phyloP scores from a whole-genome alignment of 2,888 invertebrate species.

The Galerucella pusilla region DNA sequence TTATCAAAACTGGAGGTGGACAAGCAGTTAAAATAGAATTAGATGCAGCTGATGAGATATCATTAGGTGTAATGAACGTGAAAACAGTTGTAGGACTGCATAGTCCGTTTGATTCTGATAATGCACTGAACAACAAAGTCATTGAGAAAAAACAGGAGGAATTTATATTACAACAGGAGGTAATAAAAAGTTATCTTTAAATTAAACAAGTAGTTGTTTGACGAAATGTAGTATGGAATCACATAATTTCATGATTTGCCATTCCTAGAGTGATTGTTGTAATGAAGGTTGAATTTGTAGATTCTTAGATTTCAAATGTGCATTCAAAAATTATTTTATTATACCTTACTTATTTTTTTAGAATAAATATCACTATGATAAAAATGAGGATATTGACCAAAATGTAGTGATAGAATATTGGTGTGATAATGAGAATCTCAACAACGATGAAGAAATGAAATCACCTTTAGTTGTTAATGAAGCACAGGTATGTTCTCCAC shows the following conservation, averaged over 20 bases:
- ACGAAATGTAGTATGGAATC: neutral
- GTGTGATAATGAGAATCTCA: too few relatives aligned
- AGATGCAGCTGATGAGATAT: neutral
- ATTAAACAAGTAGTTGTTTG: slow-evolving; percentile 2
- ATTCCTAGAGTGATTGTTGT: slow-evolving; percentile 2
- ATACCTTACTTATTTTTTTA: neutral
- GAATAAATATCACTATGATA: slow-evolving; percentile 4
- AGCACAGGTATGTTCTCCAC: neutral
- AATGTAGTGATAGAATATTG: slow-evolving; percentile 1
- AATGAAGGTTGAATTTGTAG: neutral
- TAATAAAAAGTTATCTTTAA: neutral
- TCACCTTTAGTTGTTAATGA: neutral
- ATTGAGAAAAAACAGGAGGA: neutral
- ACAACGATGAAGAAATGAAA: neutral
- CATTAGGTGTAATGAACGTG: neutral
- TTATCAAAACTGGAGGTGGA: neutral
- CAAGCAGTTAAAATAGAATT: neutral
- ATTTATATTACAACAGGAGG: slow-evolving; percentile 4
- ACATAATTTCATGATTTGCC: neutral
- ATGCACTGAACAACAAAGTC: neutral
- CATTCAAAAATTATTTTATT: slow-evolving; percentile 1
- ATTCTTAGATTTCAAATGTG: too few relatives aligned
- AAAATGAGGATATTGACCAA: neutral
- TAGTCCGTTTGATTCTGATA: slow-evolving; percentile 13
- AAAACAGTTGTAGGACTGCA: slow-evolving; percentile 8